Conservation (phyloP, 2,888 invertebrate species). For the Callyntrura sp. region DNA sequence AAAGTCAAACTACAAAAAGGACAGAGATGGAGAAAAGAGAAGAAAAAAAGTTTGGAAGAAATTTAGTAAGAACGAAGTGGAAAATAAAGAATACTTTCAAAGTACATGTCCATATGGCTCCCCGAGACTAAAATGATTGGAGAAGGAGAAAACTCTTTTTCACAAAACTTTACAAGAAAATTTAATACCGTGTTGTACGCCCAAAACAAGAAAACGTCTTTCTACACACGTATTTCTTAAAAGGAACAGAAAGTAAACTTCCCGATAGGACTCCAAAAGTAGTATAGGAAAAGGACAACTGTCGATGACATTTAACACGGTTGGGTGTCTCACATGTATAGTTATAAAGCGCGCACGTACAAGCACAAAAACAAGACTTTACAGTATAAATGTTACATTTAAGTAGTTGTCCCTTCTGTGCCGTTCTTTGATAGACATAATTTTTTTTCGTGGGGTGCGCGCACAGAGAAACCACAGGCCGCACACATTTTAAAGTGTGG, state of each 20-base stretch:
- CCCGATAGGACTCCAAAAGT: no score
- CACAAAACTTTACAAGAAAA: neutral
- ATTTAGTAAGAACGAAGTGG: neutral
- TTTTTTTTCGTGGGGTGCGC: neutral
- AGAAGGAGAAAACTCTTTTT: conserved; percentile 7
- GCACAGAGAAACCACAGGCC: neutral
- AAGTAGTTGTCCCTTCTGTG: neutral
- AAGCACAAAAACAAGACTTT: no score
- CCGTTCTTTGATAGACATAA: neutral
- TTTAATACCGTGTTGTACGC: neutral
- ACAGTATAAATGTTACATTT: neutral
- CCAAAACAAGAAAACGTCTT: neutral
- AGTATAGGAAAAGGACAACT: conserved; percentile 43
- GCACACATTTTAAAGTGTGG: no score
- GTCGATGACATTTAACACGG: conserved; percentile 38
- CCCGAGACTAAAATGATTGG: conserved; percentile 56
- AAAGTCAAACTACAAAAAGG: neutral
- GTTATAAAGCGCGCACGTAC: neutral
- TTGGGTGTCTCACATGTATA: conserved; percentile 6
- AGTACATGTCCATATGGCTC: neutral
- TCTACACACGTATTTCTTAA: no score
- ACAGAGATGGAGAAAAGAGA: neutral
- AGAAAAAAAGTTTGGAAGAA: neutral
- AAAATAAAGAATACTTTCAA: no score
- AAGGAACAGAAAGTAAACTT: no score